phyloP scores from a whole-genome alignment of 2,113 vertebrate genomes.

The Coregonus clupeaformis region DNA sequence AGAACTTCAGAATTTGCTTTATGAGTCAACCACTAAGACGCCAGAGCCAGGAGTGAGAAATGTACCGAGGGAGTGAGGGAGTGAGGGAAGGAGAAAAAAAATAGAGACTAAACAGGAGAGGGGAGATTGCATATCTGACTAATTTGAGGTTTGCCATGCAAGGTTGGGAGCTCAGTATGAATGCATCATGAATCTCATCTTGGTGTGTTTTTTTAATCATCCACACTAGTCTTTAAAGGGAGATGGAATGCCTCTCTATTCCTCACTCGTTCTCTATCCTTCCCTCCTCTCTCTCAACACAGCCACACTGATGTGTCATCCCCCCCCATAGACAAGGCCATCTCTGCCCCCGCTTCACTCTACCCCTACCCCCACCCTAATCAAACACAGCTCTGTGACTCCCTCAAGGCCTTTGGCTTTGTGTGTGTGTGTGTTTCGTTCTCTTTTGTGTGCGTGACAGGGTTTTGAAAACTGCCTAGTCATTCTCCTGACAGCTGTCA shows the following conservation, averaged over 20 bases:
- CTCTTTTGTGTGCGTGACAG: conserved; percentile 20
- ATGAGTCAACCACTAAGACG: background rate
- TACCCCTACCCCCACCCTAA: conserved; percentile 13
- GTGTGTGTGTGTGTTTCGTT: conserved; percentile 9
- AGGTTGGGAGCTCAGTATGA: conserved; percentile 53
- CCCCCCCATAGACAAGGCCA: background rate
- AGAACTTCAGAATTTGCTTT: background rate
- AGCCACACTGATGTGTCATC: conserved; percentile 7
- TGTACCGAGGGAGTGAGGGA: background rate
- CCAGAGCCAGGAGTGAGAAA: background rate
- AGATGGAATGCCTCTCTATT: conserved; percentile 47
- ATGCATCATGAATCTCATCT: conserved; percentile 51
- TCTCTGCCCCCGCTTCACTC: background rate
- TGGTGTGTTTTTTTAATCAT: conserved; percentile 63
- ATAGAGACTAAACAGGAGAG: conserved; percentile 14
- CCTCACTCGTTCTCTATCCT: conserved; percentile 9
- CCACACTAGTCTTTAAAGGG: conserved; percentile 59
- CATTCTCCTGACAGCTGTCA: conserved; percentile 64
- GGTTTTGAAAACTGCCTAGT: conserved; percentile 46
- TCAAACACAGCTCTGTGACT: conserved; percentile 27
- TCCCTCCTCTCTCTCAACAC: conserved; percentile 30
- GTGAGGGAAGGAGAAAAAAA: background rate
- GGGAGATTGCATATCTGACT: conserved; percentile 36
- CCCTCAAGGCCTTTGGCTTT: conserved; percentile 28
- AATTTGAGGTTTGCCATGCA: conserved; percentile 54